Conservation (phyloP, 2,113 vertebrate species). For the Mionectes macconnelli region DNA sequence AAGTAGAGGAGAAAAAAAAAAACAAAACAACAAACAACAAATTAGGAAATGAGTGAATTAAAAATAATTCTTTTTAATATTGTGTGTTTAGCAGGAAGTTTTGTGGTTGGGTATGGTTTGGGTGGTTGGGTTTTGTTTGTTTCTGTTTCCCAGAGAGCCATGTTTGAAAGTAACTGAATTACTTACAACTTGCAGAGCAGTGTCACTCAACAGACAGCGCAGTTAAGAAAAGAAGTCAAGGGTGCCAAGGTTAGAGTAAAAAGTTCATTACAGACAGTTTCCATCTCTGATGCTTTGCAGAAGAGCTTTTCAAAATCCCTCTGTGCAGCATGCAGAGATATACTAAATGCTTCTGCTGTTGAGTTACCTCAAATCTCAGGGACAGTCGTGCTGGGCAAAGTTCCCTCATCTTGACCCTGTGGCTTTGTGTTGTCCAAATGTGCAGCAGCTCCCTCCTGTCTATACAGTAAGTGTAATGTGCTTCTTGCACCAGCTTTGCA, state of each 20-base stretch:
- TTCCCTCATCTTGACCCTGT: neutral
- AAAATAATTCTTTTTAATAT: neutral
- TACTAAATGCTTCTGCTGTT: neutral
- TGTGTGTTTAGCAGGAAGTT: neutral
- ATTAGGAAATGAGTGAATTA: neutral
- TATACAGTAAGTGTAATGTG: fast-evolving
- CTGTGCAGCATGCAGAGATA: neutral
- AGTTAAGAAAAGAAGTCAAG: neutral
- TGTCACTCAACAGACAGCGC: neutral
- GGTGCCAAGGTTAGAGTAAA: neutral
- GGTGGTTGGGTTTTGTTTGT: neutral
- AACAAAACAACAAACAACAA: fast-evolving
- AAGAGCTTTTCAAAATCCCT: neutral
- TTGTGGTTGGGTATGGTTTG: neutral
- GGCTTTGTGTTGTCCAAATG: neutral
- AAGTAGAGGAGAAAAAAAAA: neutral
- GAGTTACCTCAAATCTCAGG: neutral
- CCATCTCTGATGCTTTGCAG: neutral
- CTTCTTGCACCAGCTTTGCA: neutral
- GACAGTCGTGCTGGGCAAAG: neutral
- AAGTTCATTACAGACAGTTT: neutral
- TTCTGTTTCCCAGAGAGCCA: neutral
- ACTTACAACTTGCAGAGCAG: neutral
- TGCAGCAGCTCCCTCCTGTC: neutral
- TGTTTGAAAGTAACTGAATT: neutral